phyloP scores from a whole-genome alignment of 1,140 invertebrate genomes.

The Anadara kagoshimensis region DNA sequence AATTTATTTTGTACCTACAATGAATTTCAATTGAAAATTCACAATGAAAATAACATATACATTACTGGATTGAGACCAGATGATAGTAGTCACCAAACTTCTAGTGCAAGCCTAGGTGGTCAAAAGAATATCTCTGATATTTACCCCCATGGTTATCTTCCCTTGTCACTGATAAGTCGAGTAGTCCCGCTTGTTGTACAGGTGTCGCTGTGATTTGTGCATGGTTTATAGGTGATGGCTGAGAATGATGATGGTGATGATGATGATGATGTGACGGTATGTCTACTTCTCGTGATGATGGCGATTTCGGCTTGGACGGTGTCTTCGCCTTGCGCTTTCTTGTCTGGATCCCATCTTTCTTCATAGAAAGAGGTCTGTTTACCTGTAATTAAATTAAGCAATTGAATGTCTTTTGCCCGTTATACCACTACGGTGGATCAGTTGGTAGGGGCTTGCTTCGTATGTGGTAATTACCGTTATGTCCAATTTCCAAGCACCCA shows the following conservation, averaged over 20 bases:
- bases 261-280: slow-evolving; percentile 16
- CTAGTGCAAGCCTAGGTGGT: too few species aligned
- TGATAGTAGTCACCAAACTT: too few species aligned
- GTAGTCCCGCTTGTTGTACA: slow-evolving; percentile 5
- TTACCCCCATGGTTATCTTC: slow-evolving; percentile 21
- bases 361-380: slow-evolving; percentile 91
- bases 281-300: slow-evolving; percentile 16
- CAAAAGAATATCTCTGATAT: too few species aligned
- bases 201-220: background rate
- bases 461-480: too few species aligned
- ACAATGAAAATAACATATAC: too few species aligned
- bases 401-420: too few species aligned
- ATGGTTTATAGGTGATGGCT: slow-evolving; percentile 15
- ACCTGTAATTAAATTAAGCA: slow-evolving; percentile 63
- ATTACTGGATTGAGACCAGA: too few species aligned
- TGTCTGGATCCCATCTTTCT: slow-evolving; percentile 97
- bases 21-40: too few species aligned
- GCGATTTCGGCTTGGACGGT: slow-evolving; percentile 15
- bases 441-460: too few species aligned
- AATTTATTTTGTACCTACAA: too few species aligned
- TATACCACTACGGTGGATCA: too few species aligned
- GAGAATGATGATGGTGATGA: slow-evolving; percentile 18
- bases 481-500: too few species aligned
- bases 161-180: slow-evolving; percentile 30
- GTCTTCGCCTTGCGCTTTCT: slow-evolving; percentile 86